Evolutionary conservation across 2,113 vertebrate genomes (phyloP).

Genomic region (Aramus guarauna): DNA sequence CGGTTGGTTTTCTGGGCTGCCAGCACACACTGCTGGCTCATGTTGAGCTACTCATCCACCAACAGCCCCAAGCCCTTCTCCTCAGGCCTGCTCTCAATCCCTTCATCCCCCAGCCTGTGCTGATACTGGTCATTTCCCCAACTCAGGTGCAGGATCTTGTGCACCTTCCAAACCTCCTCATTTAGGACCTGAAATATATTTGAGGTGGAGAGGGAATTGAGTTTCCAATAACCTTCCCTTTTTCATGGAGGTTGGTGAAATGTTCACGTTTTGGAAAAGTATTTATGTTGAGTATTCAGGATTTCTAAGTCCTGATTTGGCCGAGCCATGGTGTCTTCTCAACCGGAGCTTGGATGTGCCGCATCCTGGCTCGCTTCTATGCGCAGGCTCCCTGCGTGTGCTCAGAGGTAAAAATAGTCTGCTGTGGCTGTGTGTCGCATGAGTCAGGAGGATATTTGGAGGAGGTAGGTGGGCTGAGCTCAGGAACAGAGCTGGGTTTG

Average conservation of each 20-base stretch:
- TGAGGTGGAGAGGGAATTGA: neutral
- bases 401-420: slow-evolving; percentile 27
- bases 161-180: neutral
- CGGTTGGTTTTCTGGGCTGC: rapidly evolving
- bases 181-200: neutral
- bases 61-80: neutral
- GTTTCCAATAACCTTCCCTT: neutral
- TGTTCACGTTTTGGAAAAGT: neutral
- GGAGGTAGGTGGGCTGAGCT: slow-evolving; percentile 41
- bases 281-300: neutral
- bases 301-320: neutral
- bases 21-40: rapidly evolving
- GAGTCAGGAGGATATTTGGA: slow-evolving; percentile 51
- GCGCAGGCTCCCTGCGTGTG: neutral
- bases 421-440: neutral
- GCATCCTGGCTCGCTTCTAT: neutral
- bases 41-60: neutral
- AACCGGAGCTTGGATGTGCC: neutral
- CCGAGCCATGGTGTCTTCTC: neutral
- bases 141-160: neutral
- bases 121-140: neutral
- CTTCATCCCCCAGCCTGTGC: neutral
- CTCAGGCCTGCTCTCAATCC: neutral
- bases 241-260: neutral
- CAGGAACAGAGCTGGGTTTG: neutral